Evolutionary conservation across 2,888 invertebrate genomes (phyloP).

Genomic region (Drosophila tripunctata): DNA sequence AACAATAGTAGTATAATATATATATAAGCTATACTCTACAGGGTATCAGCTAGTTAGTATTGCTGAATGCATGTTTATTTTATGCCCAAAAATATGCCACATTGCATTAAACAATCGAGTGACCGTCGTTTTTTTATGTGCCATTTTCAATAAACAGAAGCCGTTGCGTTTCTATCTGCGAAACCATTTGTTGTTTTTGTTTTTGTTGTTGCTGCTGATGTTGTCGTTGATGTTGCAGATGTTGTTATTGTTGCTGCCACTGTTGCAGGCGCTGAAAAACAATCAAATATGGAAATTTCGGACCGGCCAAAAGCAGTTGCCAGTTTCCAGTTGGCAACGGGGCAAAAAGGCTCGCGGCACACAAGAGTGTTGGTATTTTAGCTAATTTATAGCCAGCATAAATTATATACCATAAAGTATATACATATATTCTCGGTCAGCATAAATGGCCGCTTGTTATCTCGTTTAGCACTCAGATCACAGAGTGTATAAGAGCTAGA

Average conservation of each 20-base stretch:
- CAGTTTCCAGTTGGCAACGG: constrained; percentile 5
- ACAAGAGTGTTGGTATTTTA: too few relatives aligned
- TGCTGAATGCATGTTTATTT: neutral
- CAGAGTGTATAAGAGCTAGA: too few relatives aligned
- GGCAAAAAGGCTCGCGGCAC: constrained; percentile 17
- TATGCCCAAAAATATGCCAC: constrained; percentile 31
- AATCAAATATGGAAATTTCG: constrained; percentile 75
- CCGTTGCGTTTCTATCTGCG: constrained; percentile 14
- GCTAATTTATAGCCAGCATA: too few relatives aligned
- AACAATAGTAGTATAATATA: neutral
- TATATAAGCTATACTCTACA: neutral
- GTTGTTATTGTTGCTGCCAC: constrained; percentile 27
- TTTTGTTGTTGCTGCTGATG: neutral
- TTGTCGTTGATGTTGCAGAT: constrained; percentile 12
- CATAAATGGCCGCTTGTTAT: too few relatives aligned
- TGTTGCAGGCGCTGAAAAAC: constrained; percentile 61
- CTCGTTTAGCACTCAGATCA: too few relatives aligned
- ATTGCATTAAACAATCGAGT: constrained; percentile 28
- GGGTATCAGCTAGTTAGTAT: constrained; percentile 11
- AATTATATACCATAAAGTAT: too few relatives aligned
- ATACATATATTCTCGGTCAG: too few relatives aligned
- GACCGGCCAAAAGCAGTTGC: constrained; percentile 39
- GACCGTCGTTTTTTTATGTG: constrained; percentile 53
- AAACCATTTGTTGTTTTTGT: neutral
- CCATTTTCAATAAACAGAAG: constrained; percentile 71